Base-by-base conservation (phyloP, 2,113 vertebrate species). In the Brachionichthys hirsutus region DNA sequence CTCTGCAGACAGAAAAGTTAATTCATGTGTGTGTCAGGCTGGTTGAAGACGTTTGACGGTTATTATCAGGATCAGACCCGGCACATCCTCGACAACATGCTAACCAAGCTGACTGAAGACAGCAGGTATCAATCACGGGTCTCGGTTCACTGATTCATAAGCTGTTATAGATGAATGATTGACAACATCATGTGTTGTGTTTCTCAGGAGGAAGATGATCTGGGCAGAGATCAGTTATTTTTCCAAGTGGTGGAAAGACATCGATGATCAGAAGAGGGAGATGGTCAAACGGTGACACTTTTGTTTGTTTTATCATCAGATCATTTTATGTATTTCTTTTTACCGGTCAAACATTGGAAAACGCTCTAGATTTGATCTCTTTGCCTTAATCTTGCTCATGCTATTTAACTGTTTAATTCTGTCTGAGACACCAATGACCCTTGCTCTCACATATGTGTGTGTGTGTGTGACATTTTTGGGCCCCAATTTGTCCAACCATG, bases 151-250 rank as follows among this genome's bases (percentile, higher is more conserved):
- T 42, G 40, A 38, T 38, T 38, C 10, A 38, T 12, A 7, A 12
- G 36, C 6, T 46, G 9, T 9, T 9, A 11, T 5, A 1, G 12
- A 17, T 12, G 30, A 15, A 12, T 52, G 30, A 18, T 36, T 17
- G 50, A 36, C 50, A 16, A 1, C 20, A 4, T 3, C n/a, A 46
- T 35, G 49, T 48, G 12, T 4, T 48, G 19, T 48, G 13, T 17
- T 49, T 15, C 6, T 38, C 68, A 87, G 90, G 71, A 93, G 92
- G 68, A 97, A 94, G 76, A 95, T 98, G 86, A 91, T 98, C 0
- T 98, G 96, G 96, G 92, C 94, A 36, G 95, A 98, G 71, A 92
- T 95, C 75, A 96, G 94, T 69, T 98, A 93, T 79, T 94, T 98
- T 82, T 87, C 94, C 30, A 95, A 94, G 66, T 98, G 96, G 96